Evolutionary conservation across 2,888 invertebrate species (phyloP), one percentile per base, ranked within the genome.

Genomic region (Caenorhabditis afra): DNA sequence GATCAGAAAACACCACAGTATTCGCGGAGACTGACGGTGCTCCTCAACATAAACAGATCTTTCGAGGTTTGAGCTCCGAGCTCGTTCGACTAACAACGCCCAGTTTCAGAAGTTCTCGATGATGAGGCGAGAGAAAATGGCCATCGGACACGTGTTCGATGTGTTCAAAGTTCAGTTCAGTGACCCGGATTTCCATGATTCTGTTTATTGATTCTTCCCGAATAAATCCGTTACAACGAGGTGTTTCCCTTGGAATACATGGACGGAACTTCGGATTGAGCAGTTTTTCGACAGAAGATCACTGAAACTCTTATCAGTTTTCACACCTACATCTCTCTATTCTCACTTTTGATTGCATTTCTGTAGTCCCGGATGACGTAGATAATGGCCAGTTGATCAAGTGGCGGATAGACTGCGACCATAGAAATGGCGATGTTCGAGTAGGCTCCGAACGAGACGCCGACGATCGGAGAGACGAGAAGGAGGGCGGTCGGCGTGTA

Each of bases 401-500:
- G 47, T 23, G 64, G 62, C n/a, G 76, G 76, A 44, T 76, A 76
- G 8, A 76, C 64, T 8, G 68, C 41, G 3, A 68, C 53, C 50
- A 57, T 50, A 0, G 53, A 47, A 12, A 70, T 62, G 14, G 68
- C 50, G 16, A 76, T 68, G 37, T 70, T 76, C 12, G 64, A 59
- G 22, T 64, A 68, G 5, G 76, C 61, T 23, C 76, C 76, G 35
- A 76, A 62, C 12, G 59, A 65, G 22, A 76, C 37, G 11, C 64
- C 68, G 35, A 76, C 47, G 7, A 76, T 37, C 10, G 76, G 76
- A 12, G 68, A 64, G 16, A 70, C 49, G 7, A 76, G 57, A 5
- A 76, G 57, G 20, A 76, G 52, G 10, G 62, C 76, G 3, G 58
- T 58, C 47, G 76, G 76, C 2, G 65, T 76, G 45, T 68, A 76